Conservation (phyloP, 1,140 invertebrate species). For the Scaptomyza montana region DNA sequence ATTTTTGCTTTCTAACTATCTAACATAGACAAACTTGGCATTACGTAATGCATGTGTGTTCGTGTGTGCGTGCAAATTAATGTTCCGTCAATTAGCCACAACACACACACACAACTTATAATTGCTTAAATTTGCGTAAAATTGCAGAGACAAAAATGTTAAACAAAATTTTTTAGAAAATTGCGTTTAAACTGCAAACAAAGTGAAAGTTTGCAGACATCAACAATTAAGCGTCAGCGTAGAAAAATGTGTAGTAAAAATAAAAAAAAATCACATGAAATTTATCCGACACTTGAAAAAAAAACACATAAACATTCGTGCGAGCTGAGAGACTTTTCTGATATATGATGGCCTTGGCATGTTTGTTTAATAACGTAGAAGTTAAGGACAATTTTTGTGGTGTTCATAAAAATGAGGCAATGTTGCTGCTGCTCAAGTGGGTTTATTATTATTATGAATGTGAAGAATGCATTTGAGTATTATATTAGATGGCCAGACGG, state of each 20-base stretch:
- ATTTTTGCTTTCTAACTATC: not conserved
- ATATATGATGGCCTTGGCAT: conserved; percentile 58
- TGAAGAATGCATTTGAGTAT: conserved; percentile 53
- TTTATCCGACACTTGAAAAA: conserved; percentile 48
- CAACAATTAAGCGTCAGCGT: conserved; percentile 41
- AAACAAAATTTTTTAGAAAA: conserved; percentile 27
- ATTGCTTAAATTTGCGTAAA: conserved; percentile 69
- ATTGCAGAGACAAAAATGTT: conserved; percentile 37
- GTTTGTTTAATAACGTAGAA: conserved; percentile 47
- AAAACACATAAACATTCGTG: conserved; percentile 19
- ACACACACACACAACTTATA: conserved; percentile 52
- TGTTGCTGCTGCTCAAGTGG: conserved; percentile 35
- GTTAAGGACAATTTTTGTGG: conserved; percentile 46
- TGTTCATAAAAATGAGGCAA: conserved; percentile 53
- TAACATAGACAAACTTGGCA: conserved; percentile 9
- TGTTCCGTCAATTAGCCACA: conserved; percentile 52
- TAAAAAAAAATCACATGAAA: no score
- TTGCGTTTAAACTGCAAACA: conserved; percentile 10
- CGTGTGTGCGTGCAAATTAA: conserved; percentile 21
- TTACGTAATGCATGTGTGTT: conserved; percentile 13
- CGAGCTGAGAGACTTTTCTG: conserved; percentile 6
- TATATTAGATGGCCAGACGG: conserved; percentile 54
- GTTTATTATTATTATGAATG: conserved; percentile 50
- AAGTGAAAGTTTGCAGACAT: not conserved
- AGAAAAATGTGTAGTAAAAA: no score